Percentiles rank a stretch among this genome's conserved stretches.
phyloP scores from a whole-genome alignment of 2,113 vertebrate genomes.

The Ginglymostoma cirratum region DNA sequence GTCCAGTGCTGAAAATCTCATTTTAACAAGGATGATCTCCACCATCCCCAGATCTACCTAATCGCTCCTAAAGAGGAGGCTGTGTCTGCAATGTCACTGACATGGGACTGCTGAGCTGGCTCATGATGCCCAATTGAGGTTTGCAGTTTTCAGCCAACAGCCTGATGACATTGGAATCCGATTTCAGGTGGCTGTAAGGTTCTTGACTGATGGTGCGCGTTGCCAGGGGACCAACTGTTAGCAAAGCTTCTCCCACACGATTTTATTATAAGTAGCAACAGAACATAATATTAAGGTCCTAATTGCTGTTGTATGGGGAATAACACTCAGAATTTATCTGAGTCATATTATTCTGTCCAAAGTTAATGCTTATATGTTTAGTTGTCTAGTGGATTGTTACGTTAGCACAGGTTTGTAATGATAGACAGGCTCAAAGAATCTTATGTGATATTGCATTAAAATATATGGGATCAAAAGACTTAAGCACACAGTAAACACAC shows the following conservation, averaged over 20 bases:
- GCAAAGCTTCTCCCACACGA: not conserved
- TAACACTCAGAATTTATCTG: slow-evolving; percentile 9
- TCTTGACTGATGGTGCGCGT: not conserved
- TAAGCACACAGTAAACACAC: not conserved
- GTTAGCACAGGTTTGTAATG: not conserved
- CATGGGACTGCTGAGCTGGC: not conserved
- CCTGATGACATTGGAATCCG: not conserved
- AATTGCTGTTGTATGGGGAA: not conserved
- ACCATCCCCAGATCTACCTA: not conserved
- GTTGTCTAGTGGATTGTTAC: not conserved
- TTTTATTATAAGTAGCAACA: not conserved
- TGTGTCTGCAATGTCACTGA: not conserved
- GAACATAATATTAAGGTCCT: not conserved
- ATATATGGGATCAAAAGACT: not conserved
- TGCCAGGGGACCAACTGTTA: not conserved
- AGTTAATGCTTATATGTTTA: not conserved
- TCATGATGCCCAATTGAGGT: not conserved
- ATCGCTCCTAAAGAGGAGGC: not conserved
- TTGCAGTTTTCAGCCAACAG: not conserved
- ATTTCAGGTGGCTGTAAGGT: not conserved
- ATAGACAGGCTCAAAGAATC: not conserved
- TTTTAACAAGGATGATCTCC: not conserved
- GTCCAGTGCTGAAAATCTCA: not conserved
- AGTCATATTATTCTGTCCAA: not conserved
- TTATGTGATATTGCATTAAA: not conserved